Evolutionary conservation across 2,888 invertebrate species (phyloP), one percentile per base, ranked within the genome.

Genomic region (Hipparchia semele): DNA sequence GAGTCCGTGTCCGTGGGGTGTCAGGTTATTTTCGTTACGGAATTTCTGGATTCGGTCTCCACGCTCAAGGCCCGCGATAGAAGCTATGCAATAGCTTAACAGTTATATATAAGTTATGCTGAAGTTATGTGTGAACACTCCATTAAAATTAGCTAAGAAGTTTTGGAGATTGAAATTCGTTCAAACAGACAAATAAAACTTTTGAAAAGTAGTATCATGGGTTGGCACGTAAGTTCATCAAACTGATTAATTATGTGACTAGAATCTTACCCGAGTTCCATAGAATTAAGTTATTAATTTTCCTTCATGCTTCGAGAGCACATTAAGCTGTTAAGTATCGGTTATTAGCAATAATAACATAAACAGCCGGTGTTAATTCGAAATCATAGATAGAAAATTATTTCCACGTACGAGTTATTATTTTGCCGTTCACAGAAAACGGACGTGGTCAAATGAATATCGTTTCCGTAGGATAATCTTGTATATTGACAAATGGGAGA

Each of bases 221-320:
- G 1, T 0, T 4, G 5, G 2, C 2, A 39, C 5, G 39, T 39
- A 23, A 23, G 39, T 39, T 39, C 39, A 1, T 45, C 46, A 61
- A 61, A 9, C 45, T 6, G 5, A 61, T 61, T 45, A 10, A 2
- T 39, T 39, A 39, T 39, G 2, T 6, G 13, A 49, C 4, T 49
- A 64, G 8, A 51, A 23, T 23, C 23, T 51, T 10, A 33, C 10
- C 3, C n/a, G 5, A 13, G 46, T 12, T 51, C 33, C 53, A 33
- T 33, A 53, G 23, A 12, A 65, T 65, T 33, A 53, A 53, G 12
- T 33, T 10, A 33, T 53, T 12, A 10, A 33, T 53, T 53, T 64
- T 53, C 33, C 65, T 53, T 12, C 53, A 12, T 23, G 23, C 51
- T 9, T 7, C 65, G 65, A 65, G 51, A 65, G 33, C 65, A 51